Conservation (phyloP, 2,113 vertebrate species). For the Pseudopipra pipra region DNA sequence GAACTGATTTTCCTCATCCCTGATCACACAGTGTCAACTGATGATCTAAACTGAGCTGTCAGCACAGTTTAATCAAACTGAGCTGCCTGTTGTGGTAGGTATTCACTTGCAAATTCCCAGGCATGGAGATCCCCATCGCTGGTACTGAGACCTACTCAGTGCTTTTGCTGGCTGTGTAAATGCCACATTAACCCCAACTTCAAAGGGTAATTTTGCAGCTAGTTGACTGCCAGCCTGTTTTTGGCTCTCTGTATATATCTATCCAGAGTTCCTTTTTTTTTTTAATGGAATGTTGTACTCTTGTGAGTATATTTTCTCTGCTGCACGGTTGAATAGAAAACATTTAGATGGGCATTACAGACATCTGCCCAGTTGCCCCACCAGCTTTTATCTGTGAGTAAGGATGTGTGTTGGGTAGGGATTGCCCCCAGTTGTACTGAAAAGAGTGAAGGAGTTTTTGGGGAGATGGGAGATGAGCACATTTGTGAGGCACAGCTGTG, state of each 20-base stretch:
- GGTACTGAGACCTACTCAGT: neutral
- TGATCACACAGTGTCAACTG: neutral
- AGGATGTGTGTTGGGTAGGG: neutral
- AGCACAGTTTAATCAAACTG: slow-evolving; percentile 3
- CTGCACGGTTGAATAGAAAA: neutral
- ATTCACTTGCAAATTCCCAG: neutral
- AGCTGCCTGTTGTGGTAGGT: neutral
- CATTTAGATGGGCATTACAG: neutral
- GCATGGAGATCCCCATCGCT: neutral
- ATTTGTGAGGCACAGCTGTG: neutral
- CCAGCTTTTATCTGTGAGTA: neutral
- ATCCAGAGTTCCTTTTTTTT: neutral
- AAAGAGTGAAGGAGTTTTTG: neutral
- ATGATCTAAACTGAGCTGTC: slow-evolving; percentile 14
- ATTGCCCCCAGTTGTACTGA: neutral
- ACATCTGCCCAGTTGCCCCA: neutral
- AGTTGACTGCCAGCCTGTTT: neutral
- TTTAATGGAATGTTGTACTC: neutral
- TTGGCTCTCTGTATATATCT: neutral
- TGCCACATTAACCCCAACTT: neutral
- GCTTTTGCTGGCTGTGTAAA: slow-evolving; percentile 3
- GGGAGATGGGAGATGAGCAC: neutral
- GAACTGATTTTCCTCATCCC: slow-evolving; percentile 2
- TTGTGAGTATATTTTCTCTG: neutral
- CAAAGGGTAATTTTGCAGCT: neutral